phyloP scores from a whole-genome alignment of 2,888 invertebrate genomes.

The Eupsilia transversa region DNA sequence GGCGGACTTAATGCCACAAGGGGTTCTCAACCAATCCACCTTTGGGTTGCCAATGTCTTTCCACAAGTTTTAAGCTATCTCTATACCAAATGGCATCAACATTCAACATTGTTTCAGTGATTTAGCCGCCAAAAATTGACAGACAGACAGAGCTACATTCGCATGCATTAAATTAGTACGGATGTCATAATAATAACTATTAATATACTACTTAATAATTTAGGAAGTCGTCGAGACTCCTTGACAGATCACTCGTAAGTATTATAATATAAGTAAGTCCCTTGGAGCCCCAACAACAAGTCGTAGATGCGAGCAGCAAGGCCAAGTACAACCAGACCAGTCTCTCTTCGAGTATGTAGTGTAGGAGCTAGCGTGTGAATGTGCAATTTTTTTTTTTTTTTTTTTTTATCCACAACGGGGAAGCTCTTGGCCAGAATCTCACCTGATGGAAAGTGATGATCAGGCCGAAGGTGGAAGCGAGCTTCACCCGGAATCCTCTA shows the following conservation, averaged over 20 bases:
- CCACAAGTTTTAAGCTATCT: neutral
- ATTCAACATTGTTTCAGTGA: no score
- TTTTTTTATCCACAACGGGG: no score
- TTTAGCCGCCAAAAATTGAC: no score
- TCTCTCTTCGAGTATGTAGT: slow-evolving; percentile 71
- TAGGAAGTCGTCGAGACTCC: slow-evolving; percentile 9
- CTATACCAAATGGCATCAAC: neutral
- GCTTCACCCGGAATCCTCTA: no score
- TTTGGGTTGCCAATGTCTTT: neutral
- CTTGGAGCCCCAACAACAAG: slow-evolving; percentile 61
- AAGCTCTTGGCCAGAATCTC: no score
- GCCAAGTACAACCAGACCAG: slow-evolving; percentile 81
- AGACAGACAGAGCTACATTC: neutral
- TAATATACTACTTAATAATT: neutral
- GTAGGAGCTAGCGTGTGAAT: slow-evolving; percentile 62
- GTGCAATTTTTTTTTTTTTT: no score
- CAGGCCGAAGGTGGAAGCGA: no score
- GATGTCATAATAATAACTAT: neutral
- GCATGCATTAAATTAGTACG: no score
- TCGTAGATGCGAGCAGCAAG: slow-evolving; percentile 79
- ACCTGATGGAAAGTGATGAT: no score
- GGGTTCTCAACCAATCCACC: neutral
- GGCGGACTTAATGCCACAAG: neutral
- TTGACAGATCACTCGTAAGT: slow-evolving; percentile 14
- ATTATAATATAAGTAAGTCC: slow-evolving; percentile 32